Conservation (phyloP, 2,797 vertebrate genomes). For the Pyrocephalus nanus region DNA sequence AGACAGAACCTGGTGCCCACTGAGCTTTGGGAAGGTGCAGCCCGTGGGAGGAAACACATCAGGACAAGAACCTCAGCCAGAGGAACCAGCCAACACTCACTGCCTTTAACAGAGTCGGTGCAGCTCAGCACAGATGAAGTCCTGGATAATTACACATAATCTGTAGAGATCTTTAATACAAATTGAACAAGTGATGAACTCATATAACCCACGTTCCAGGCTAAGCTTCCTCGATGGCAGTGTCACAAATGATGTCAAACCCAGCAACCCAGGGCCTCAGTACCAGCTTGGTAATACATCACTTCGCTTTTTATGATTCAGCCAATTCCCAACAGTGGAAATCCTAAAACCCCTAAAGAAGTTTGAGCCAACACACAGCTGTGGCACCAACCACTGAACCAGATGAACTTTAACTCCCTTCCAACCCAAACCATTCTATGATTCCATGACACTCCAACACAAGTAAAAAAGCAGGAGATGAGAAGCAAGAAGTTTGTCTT, state of each 20-base stretch:
- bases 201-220: background rate
- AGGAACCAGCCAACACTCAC: background rate
- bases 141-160: background rate
- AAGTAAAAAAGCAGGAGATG: background rate
- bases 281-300: background rate
- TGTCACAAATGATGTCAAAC: background rate
- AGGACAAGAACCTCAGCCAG: background rate
- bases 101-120: background rate
- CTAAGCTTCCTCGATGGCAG: background rate
- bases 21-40: background rate
- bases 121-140: background rate
- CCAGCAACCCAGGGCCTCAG: background rate
- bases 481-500: background rate
- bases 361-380: background rate
- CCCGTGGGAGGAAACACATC: background rate
- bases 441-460: background rate
- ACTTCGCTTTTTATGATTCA: background rate
- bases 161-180: background rate
- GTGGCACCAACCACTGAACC: background rate
- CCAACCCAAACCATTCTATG: fast-evolving
- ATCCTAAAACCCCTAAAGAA: background rate
- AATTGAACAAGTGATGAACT: background rate
- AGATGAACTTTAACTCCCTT: background rate
- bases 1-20: background rate
- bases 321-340: background rate